phyloP scores from a whole-genome alignment of 2,113 vertebrate species.

The Mellivora capensis region DNA sequence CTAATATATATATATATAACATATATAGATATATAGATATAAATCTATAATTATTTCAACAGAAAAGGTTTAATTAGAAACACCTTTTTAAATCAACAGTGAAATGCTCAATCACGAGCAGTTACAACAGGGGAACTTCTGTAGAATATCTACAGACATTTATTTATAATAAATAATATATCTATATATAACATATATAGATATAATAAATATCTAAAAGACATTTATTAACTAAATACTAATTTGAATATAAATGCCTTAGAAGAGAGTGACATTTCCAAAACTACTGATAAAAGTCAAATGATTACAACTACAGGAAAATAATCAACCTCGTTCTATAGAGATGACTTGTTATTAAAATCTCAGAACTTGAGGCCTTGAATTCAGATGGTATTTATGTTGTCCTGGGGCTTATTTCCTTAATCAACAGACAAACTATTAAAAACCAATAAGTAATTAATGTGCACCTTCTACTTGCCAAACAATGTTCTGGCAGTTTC shows the following conservation, averaged over 20 bases:
- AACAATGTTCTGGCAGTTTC: background rate
- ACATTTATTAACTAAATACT: background rate
- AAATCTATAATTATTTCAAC: too few species aligned
- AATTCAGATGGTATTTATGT: background rate
- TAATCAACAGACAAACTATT: background rate
- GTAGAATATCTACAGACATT: too few species aligned
- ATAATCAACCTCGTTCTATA: background rate
- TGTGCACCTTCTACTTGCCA: background rate
- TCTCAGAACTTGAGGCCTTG: background rate
- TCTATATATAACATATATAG: too few species aligned
- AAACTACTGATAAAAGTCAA: background rate
- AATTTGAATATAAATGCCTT: conserved; percentile 3
- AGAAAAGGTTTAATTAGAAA: too few species aligned
- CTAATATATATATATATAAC: too few species aligned
- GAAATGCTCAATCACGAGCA: too few species aligned
- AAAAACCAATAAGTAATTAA: background rate
- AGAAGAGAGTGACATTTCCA: background rate
- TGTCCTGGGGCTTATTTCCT: background rate
- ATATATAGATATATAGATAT: too few species aligned
- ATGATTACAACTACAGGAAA: conserved; percentile 7
- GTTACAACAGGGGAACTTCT: too few species aligned
- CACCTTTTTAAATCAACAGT: too few species aligned
- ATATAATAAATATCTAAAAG: too few species aligned
- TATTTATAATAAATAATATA: too few species aligned
- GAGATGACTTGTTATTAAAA: background rate